These are phyloP conservation scores for Rhyacophila evoluta DNA, from an alignment of 2,888 invertebrate genomes.

Conservation along the genomic window DNA sequence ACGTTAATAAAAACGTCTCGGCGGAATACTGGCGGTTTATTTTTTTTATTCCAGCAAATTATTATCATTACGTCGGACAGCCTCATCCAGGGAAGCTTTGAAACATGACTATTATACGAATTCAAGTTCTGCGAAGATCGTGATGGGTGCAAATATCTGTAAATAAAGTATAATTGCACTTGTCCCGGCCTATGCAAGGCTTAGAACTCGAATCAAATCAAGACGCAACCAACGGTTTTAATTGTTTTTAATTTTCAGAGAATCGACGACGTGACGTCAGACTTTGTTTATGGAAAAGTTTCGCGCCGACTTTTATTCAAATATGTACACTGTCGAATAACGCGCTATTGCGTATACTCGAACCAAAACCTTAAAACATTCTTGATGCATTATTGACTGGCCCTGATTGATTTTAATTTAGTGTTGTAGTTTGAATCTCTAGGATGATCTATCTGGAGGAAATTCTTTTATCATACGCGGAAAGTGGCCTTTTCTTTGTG, in stretches of 20 bases:
- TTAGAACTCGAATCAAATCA: background rate
- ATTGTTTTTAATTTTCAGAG: background rate
- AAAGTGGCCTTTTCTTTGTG: background rate
- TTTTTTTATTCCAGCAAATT: background rate
- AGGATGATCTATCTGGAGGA: background rate
- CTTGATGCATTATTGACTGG: too few species aligned
- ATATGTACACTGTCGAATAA: background rate
- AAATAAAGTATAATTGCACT: constrained; percentile 69
- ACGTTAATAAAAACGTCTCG: constrained; percentile 52
- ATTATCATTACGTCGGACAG: background rate
- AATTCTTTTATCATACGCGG: background rate
- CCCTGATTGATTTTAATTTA: background rate
- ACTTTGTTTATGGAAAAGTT: background rate
- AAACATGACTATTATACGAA: background rate
- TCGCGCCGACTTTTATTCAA: constrained; percentile 15
- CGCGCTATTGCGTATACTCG: too few species aligned
- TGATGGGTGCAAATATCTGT: constrained; percentile 70
- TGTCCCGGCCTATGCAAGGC: constrained; percentile 72
- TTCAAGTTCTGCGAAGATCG: constrained; percentile 60
- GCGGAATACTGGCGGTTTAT: constrained; percentile 58
- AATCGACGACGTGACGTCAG: background rate
- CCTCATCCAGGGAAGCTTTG: background rate
- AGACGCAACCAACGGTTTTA: background rate
- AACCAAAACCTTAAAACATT: too few species aligned
- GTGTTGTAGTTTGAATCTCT: too few species aligned